Base-by-base conservation (phyloP, 2,113 vertebrate genomes). In the Ploceus nigricollis region DNA sequence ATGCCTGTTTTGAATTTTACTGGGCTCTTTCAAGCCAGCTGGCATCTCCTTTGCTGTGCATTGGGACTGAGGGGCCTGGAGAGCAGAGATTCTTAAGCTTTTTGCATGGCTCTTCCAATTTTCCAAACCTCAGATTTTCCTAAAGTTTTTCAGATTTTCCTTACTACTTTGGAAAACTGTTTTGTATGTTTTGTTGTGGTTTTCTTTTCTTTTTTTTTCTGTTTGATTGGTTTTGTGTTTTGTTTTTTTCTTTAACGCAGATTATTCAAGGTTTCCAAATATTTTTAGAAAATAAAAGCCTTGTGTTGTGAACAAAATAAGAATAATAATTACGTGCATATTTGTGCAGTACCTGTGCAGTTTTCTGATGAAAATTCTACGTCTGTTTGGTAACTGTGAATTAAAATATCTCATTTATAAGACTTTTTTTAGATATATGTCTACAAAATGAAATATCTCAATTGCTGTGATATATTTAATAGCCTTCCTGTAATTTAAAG, bases 121-220 rank as follows among this genome's bases (percentile, higher is more conserved):
- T 94, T 82, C 82, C 75, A 77, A 48, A 61, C 35, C 50, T 96
- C 71, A 81, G 22, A 73, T 73, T 96, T 96, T 90, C 86, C 72
- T 92, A 18, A 93, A 70, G 68, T 77, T 90, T 95, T 71, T 86
- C 28, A 54, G 40, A 33, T 89, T 92, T 89, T 92, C 27, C 39
- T 63, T 77, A n/a, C 30, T 18, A 48, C 22, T 90, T 89, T 79
- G 40, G 42, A 87, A 91, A 64, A 28, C 7, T n/a, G 30, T 44
- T 81, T 84, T 35, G 14, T 53, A 12, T 86, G 13, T 79, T 83
- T 12, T 72, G 35, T 56, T 48, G 25, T 42, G 25, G 15, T 21
- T 56, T 56, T 44, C 4, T 13, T 13, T 63, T 30, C 33, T 6
- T 13, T 21, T 50, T 33, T n/a, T 22, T 40, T 9, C 28, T 61